Conservation (phyloP, 2,113 vertebrate genomes). For the Bucco capensis region DNA sequence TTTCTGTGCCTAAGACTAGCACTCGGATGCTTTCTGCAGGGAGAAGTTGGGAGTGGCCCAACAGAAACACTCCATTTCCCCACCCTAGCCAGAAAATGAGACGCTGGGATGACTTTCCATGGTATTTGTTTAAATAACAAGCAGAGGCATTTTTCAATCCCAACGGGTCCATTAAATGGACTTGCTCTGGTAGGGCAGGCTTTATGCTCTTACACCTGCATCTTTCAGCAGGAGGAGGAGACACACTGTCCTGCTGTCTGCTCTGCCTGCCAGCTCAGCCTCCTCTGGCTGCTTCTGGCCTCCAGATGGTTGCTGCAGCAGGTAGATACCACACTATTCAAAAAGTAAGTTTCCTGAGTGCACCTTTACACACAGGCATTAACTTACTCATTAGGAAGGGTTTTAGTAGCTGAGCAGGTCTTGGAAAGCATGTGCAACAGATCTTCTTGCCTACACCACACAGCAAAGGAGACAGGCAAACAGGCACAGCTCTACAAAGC, state of each 20-base stretch:
- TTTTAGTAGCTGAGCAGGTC: neutral
- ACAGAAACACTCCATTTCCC: neutral
- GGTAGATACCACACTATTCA: neutral
- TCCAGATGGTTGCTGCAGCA: neutral
- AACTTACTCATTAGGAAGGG: neutral
- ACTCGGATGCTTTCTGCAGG: neutral
- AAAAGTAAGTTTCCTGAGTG: neutral
- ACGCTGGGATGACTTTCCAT: neutral
- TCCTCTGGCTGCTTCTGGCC: neutral
- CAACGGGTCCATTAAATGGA: fast-evolving
- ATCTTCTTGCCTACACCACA: neutral
- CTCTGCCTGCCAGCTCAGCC: fast-evolving
- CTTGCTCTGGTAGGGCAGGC: neutral
- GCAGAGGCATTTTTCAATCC: neutral
- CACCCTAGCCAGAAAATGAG: neutral
- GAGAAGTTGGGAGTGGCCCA: neutral
- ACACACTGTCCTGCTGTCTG: neutral
- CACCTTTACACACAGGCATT: neutral
- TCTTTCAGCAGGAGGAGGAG: neutral
- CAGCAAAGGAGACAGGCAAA: neutral
- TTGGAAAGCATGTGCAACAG: neutral
- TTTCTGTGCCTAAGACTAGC: neutral
- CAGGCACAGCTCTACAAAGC: neutral
- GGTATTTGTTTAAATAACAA: neutral
- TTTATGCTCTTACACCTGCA: neutral